Evolutionary conservation across 1,140 invertebrate species (phyloP), one percentile per base, ranked within the genome.

Genomic region (Ganaspis sp.): DNA sequence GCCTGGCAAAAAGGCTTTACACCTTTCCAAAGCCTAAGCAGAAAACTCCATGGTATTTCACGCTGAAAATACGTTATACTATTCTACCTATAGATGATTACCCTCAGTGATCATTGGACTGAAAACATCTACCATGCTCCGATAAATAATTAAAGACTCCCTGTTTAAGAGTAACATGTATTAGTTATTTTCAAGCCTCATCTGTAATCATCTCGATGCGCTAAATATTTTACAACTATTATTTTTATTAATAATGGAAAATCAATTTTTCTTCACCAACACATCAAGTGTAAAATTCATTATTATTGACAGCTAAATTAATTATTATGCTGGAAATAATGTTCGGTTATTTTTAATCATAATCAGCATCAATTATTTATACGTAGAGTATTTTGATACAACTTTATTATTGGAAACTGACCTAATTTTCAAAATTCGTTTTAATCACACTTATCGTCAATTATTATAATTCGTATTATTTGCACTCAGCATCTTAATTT

Each of bases 21-120:
- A 64, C 23, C 58, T 64, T 64, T 64, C 29, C 58, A 64, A 64
- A 26, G 58, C 58, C 23, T 64, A 64, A 64, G 58, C 58, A 29
- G 58, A 64, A 26, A 64, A 64, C 58, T 64, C 29, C 23, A 64
- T 49, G 45, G 15, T 49, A 49, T 49, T 49, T 49, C 45, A 49
- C 45, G 12, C 15, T 49, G 45, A 17, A 49, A 49, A 49, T 17
- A 49, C 45, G 45, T 49, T 49, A 6, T 49, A 49, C 45, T 49
- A 49, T 49, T 49, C 45, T n/a, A 49, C 15, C 17, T 64, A 64
- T 64, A 64, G 58, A 26, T 64, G 58, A 64, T 64, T 64, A 64
- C 58, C 58, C 58, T 64, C 58, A 9, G 58, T 64, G 58, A 64
- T 64, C 58, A 29, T 9, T 64, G 58, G 23, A 15, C 58, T 64